phyloP scores from a whole-genome alignment of 2,113 vertebrate genomes.

The Edolisoma coerulescens region DNA sequence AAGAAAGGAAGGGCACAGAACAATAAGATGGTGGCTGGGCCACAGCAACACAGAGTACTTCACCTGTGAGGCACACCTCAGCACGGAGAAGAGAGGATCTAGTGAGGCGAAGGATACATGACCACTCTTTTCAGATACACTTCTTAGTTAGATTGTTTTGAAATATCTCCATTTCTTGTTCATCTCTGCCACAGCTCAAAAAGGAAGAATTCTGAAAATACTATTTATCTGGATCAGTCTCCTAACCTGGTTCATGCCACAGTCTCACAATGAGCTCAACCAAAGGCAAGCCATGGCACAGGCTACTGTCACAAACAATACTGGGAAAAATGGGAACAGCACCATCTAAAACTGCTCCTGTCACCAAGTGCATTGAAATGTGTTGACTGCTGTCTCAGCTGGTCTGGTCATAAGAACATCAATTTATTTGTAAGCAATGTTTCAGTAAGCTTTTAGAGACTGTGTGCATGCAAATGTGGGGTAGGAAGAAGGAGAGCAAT shows the following conservation, averaged over 20 bases:
- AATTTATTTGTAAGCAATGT: not conserved
- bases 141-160: not conserved
- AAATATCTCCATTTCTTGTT: not conserved
- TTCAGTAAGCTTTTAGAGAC: not conserved
- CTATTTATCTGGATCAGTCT: not conserved
- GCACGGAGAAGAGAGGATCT: not conserved
- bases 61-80: not conserved
- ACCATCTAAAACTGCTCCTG: not conserved
- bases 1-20: constrained; percentile 37
- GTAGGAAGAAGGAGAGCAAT: not conserved
- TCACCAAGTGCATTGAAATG: not conserved
- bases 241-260: not conserved
- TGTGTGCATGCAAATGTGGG: not conserved
- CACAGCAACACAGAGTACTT: not conserved
- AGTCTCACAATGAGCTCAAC: not conserved
- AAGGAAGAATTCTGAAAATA: not conserved
- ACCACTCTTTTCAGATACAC: not conserved
- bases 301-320: not conserved
- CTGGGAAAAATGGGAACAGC: not conserved
- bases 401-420: not conserved
- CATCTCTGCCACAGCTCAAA: not conserved
- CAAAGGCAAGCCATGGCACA: not conserved
- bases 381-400: not conserved
- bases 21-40: not conserved
- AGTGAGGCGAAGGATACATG: not conserved